Conservation (phyloP, 2,113 vertebrate genomes). For the Barnardius zonarius region DNA sequence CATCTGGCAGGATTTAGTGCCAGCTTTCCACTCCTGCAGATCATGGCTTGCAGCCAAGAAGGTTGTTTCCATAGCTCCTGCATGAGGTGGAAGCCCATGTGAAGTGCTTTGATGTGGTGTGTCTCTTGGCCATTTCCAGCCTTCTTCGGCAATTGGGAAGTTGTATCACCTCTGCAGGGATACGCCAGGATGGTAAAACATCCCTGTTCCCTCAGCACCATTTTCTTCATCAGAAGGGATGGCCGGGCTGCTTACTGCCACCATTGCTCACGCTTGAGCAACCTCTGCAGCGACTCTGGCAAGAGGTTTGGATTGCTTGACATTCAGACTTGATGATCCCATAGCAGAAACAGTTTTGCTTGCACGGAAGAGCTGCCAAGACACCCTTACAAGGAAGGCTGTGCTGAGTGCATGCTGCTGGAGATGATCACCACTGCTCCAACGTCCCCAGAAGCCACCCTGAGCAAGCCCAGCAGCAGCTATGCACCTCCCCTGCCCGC, state of each 20-base stretch:
- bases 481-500: fast-evolving
- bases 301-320: slow-evolving; percentile 54
- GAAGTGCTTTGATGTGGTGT: neutral
- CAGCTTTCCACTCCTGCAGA: neutral
- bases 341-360: slow-evolving; percentile 52
- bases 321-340: slow-evolving; percentile 41
- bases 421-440: neutral
- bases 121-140: neutral
- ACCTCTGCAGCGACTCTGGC: slow-evolving; percentile 38
- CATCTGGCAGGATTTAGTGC: neutral
- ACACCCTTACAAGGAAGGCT: slow-evolving; percentile 59
- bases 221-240: neutral
- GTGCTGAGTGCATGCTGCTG: neutral
- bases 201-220: neutral
- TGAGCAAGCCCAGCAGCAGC: neutral
- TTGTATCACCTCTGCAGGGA: neutral
- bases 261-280: neutral
- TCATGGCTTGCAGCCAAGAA: neutral
- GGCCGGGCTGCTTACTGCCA: neutral
- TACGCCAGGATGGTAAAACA: neutral
- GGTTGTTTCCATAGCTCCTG: neutral
- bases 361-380: slow-evolving; percentile 25
- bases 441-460: neutral
- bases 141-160: neutral
- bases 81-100: neutral